phyloP scores from a whole-genome alignment of 2,113 vertebrate genomes.

The Sinocyclocheilus maitianheensis region DNA sequence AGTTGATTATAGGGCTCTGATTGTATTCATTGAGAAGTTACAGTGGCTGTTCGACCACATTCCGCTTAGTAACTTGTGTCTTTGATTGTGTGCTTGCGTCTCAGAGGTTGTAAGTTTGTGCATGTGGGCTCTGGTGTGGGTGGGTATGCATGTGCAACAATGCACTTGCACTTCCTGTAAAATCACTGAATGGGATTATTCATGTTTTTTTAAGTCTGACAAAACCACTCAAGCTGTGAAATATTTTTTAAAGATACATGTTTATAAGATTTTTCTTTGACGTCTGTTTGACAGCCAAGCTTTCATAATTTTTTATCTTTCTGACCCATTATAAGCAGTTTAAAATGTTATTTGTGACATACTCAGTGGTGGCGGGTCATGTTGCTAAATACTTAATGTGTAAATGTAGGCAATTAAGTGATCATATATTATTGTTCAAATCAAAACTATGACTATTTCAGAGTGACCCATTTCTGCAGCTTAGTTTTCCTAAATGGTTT shows the following conservation, averaged over 20 bases:
- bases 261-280: not conserved
- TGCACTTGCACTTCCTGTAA: not conserved
- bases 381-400: not conserved
- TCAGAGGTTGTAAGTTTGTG: not conserved
- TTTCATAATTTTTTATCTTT: not conserved
- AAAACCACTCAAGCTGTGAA: not conserved
- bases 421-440: not conserved
- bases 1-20: slow-evolving; percentile 3
- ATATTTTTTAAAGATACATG: not conserved
- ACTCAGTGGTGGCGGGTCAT: not conserved
- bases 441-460: not conserved
- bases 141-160: not conserved
- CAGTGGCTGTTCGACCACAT: slow-evolving; percentile 40
- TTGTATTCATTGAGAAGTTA: slow-evolving; percentile 3
- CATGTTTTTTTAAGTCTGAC: not conserved
- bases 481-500: not conserved
- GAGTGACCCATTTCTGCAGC: not conserved
- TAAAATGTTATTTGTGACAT: too few species aligned
- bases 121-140: slow-evolving; percentile 4
- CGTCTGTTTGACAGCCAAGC: not conserved
- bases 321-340: too few species aligned
- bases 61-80: slow-evolving; percentile 1
- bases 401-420: not conserved
- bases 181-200: slow-evolving; percentile 6
- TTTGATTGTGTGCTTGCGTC: not conserved